phyloP scores from a whole-genome alignment of 2,797 vertebrate species.

The Lepilemur ruficaudatus region DNA sequence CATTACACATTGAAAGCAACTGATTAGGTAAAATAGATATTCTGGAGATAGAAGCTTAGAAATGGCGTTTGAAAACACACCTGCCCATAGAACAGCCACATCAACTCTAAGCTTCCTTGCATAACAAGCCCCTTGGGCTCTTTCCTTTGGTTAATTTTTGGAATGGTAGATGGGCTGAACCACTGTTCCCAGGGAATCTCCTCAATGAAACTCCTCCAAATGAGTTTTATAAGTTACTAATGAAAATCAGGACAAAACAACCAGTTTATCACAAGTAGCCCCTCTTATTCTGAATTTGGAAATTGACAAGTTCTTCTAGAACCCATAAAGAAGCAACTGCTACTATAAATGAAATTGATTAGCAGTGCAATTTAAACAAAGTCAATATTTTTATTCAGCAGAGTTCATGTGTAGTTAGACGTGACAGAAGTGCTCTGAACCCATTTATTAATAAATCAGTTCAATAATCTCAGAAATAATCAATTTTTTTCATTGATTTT shows the following conservation, averaged over 20 bases:
- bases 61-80: neutral
- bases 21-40: neutral
- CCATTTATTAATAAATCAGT: neutral
- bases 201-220: neutral
- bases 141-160: neutral
- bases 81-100: neutral
- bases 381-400: neutral
- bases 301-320: neutral
- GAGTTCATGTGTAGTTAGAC: neutral
- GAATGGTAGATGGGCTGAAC: too few relatives aligned
- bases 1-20: neutral
- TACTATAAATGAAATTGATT: neutral
- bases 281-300: neutral
- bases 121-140: neutral
- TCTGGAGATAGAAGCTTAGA: neutral
- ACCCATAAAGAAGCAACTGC: neutral
- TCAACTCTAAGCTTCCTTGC: neutral
- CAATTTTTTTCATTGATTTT: conserved; percentile 3
- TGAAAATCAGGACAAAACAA: neutral
- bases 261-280: neutral
- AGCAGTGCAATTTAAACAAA: neutral
- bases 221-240: neutral
- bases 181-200: neutral
- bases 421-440: neutral
- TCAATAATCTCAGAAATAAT: neutral